Base-by-base conservation (phyloP, 1,140 invertebrate species). In the Littorina saxatilis region DNA sequence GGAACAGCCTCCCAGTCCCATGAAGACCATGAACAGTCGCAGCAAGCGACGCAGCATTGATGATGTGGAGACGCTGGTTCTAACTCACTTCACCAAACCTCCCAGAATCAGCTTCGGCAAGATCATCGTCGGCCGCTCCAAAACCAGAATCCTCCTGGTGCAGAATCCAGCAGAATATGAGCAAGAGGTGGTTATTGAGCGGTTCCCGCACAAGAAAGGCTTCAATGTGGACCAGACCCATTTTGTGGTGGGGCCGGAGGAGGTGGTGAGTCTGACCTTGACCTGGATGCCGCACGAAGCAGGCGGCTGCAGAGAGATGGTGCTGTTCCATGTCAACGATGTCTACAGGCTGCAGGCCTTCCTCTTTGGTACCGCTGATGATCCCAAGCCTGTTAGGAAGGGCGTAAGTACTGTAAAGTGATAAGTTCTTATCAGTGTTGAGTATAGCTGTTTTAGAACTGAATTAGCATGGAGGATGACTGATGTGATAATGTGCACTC, bases 91-190 rank as follows among this genome's bases (percentile, higher is more conserved):
- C 68, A 87, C 90, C 29, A 87, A 85, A 55, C 83, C 87, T 9
- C 90, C 90, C 5, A 86, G 82, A 78, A 88, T 91, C 63, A 76
- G 79, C 9, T 91, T 91, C 83, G 89, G 88, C 20, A 87, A 81
- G 35, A 50, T 87, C 23, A 79, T 85, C 79, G 17, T 85, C 0
- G 86, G 86, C 29, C 77, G 68, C n/a, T 82, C 83, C 17, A 88
- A 85, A 74, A 63, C 78, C 3, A 75, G 89, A 73, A 82, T 81
- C 17, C 68, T 91, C 9, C 58, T 86, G 15, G 77, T 91, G 29
- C 83, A 82, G 39, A 91, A 91, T 75, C 89, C 89, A 4, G 86
- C 90, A 83, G 89, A 90, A 47, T 90, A 88, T 79, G 86, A 87
- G 35, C 90, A 91, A 35, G 74, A 85, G 63, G 90, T 91, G 7